Evolutionary conservation across 2,888 invertebrate species (phyloP).

Genomic region (Argyra leucocephala): DNA sequence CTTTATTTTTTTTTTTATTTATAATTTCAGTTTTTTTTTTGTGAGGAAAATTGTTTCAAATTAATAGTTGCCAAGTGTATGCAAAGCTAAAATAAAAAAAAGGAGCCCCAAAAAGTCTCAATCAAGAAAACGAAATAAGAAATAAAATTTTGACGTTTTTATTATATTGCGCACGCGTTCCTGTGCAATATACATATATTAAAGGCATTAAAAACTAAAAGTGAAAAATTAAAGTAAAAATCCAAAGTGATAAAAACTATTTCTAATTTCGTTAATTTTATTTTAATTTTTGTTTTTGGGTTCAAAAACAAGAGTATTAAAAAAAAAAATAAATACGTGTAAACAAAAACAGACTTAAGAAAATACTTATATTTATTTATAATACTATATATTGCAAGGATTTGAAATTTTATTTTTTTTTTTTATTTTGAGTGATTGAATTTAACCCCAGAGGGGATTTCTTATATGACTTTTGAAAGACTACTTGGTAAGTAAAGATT

Average conservation of each 20-base stretch:
- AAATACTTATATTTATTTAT: background rate
- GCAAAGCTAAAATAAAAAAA: background rate
- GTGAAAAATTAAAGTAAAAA: background rate
- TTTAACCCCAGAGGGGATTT: conserved; percentile 43
- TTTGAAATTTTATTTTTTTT: background rate
- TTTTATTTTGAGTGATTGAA: conserved; percentile 3
- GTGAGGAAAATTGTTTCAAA: background rate
- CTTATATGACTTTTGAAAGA: conserved; percentile 97
- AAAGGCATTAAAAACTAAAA: too few species aligned
- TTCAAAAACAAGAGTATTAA: too few species aligned
- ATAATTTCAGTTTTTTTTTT: too few species aligned
- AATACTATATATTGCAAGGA: background rate
- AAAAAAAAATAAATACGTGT: background rate
- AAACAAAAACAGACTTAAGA: background rate
- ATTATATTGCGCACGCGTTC: background rate
- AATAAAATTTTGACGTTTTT: background rate
- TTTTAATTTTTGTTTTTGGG: background rate
- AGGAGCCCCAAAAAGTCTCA: background rate
- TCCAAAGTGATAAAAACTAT: background rate
- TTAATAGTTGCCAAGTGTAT: background rate
- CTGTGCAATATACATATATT: background rate
- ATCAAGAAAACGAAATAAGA: background rate
- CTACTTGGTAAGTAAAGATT: conserved; percentile 63
- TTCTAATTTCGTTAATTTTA: background rate
- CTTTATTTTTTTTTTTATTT: too few species aligned